phyloP scores from a whole-genome alignment of 1,140 invertebrate species.

The Triops cancriformis region DNA sequence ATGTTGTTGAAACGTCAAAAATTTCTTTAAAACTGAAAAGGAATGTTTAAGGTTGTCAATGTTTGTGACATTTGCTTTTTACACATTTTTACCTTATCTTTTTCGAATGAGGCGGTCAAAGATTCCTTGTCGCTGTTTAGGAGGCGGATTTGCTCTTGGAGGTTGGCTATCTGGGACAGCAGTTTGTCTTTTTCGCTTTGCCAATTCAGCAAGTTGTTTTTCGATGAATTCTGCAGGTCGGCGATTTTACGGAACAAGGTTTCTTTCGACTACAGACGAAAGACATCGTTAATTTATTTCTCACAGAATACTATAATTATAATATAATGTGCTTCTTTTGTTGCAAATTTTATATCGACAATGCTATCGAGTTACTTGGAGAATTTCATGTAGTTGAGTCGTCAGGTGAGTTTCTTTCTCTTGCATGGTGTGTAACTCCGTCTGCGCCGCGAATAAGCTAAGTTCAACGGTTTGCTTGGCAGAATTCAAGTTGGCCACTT shows the following conservation, averaged over 20 bases:
- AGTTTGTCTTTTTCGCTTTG: not conserved
- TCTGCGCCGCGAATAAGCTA: not conserved
- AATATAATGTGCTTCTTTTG: no score
- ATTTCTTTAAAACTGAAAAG: no score
- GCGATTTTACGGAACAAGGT: not conserved
- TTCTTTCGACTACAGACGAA: not conserved
- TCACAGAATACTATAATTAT: no score
- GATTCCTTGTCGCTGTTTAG: not conserved
- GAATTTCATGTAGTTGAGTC: not conserved
- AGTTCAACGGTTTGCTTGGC: slow-evolving; percentile 1
- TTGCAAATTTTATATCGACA: no score
- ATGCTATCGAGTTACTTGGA: not conserved
- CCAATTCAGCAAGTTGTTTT: not conserved
- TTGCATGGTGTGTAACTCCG: not conserved
- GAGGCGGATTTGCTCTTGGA: not conserved
- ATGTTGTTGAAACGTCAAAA: no score
- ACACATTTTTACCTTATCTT: not conserved
- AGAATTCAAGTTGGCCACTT: not conserved
- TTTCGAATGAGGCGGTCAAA: not conserved
- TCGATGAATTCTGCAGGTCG: not conserved
- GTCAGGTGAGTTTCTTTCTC: not conserved
- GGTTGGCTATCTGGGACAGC: not conserved
- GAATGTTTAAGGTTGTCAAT: no score
- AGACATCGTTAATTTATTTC: not conserved
- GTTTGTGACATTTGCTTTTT: no score